Base-by-base conservation (phyloP, 2,113 vertebrate species). In the Tragelaphus scriptus region DNA sequence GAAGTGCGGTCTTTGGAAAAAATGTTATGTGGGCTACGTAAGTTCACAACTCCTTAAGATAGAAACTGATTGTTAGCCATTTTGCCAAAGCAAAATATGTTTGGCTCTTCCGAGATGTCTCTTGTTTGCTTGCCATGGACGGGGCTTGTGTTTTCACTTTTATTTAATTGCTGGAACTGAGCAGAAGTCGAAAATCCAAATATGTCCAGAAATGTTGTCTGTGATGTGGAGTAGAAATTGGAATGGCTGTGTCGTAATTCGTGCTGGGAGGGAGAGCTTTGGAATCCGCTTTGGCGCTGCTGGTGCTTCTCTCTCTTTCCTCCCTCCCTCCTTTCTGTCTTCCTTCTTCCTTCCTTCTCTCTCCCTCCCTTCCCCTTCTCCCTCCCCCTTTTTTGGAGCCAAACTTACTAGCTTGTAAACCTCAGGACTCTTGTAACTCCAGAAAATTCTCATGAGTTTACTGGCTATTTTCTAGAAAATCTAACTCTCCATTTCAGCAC, bases 181-280 rank as follows among this genome's bases (percentile, higher is more conserved):
- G 55, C 81, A 51, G 56, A 95, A 96, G 63, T 93, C 71, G 79
- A 47, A 90, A 94, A 94, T 96, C 61, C 68, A 96, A 88, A 47
- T 21, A 28, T 1, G 4, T 85, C 63, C 75, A 82, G 75, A 88
- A 85, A 89, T 79, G 32, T 36, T 77, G 71, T 49, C 91, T 51
- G 25, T 40, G 19, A 23, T 32, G 49, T 75, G 95, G 84, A 21
- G 77, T 51, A 17, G 75, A 80, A 91, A 94, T 53, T 26, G 84
- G 56, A 79, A 59, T 23, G 53, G 36, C 59, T 90, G 0, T n/a
- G 40, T 26, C 59, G 55, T 36, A 7, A 77, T 55, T 89, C 82
- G 53, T 12, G 2, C 25, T 77, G 53, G 44, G n/a, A 90, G 30
- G 85, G 84, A 44, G 15, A 12, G 3, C 49, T 86, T 81, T 26